Evolutionary conservation across 2,797 vertebrate genomes (phyloP), one percentile per base, ranked within the genome.

Genomic region (Danio albolineatus): DNA sequence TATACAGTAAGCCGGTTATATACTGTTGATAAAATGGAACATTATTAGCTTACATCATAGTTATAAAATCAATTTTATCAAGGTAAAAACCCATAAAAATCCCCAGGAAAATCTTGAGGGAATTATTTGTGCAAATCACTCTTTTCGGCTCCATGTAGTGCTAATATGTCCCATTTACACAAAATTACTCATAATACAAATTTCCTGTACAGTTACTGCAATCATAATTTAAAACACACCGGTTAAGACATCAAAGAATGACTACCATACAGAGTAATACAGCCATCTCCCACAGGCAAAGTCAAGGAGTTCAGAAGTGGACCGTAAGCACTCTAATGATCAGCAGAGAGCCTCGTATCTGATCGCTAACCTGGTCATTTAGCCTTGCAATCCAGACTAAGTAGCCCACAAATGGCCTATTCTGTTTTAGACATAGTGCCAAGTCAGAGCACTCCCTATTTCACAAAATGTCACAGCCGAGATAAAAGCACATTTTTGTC

Each of bases 401-500:
- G 65, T 41, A 44, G 41, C 19, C 6, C 16, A 81, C 43, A 79
- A 80, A 73, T 79, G 41, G 73, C 10, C 67, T 39, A 67, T 74
- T 73, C 77, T 72, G 46, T 10, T 12, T n/a, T 39, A 14, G 10
- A 46, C 39, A 39, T 36, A 16, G 28, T 12, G 12, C 44, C 57
- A 59, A 80, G 62, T 80, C 70, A 46, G 19, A 81, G 41, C 64
- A 56, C 46, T 64, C 61, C 59, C 59, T 60, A 71, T 83, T 79
- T 81, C 76, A 79, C 39, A 86, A 86, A n/a, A 81, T 84, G 85
- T 74, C 81, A 84, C 56, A 65, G 64, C 21, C 44, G 9, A 56
- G 83, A 86, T 80, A 70, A 83, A 84, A 83, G 78, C 65, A 39
- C 83, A 78, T 79, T 85, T 83, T 71, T 70, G 79, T 81, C 81